These are phyloP conservation scores for Callorhinus ursinus DNA, from an alignment of 2,113 vertebrate species.

Conservation along the genomic window DNA sequence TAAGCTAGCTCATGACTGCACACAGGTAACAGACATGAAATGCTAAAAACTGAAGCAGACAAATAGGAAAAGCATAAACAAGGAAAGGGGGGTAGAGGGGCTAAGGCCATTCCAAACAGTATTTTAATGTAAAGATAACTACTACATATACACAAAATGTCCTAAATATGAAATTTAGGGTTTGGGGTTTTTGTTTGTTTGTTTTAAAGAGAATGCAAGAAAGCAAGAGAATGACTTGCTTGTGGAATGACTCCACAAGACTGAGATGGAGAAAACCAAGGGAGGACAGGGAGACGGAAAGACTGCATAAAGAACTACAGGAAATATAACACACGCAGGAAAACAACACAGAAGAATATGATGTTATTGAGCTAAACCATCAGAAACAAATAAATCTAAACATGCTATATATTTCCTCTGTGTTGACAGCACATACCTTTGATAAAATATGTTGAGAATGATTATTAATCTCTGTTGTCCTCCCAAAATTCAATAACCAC, in stretches of 20 bases:
- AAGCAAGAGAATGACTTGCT: background rate
- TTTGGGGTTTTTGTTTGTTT: background rate
- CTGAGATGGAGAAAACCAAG: background rate
- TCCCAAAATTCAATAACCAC: background rate
- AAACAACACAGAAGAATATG: background rate
- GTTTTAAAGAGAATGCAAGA: background rate
- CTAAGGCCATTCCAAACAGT: background rate
- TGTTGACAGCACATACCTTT: background rate
- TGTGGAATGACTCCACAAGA: fast-evolving
- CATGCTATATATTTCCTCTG: background rate
- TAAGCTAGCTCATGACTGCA: background rate
- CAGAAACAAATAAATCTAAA: background rate
- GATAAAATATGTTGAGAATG: background rate
- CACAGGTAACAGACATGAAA: background rate
- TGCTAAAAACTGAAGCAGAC: background rate
- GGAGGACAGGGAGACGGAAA: background rate
- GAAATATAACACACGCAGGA: background rate
- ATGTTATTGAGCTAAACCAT: background rate
- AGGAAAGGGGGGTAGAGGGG: background rate
- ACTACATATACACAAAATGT: background rate
- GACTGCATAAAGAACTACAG: background rate
- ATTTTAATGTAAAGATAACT: background rate
- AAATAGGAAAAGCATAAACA: background rate
- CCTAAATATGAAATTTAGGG: background rate
- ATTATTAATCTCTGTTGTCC: background rate